Base-by-base conservation (phyloP, 2,888 invertebrate species). In the Craniophora ligustri region DNA sequence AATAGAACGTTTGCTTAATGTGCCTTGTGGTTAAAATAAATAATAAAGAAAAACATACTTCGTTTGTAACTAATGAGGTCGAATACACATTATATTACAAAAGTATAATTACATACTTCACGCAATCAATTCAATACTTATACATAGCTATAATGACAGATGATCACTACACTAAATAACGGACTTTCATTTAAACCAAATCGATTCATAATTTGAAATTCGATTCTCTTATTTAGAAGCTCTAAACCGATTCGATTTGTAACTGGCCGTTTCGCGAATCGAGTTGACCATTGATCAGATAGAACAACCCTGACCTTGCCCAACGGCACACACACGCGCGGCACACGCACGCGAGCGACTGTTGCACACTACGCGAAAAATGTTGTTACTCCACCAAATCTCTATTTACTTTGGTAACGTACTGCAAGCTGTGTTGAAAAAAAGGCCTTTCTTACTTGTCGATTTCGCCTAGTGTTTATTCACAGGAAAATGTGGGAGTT, bases 291-390 rank as follows among this genome's bases (percentile, higher is more conserved):
- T 87, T 90, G 90, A 92, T 91, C 91, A 83, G 91, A 88, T 90
- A 88, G 84, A 81, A 82, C 86, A 88, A 76, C 92, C 92, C 90
- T 93, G 92, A 93, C 92, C 92, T 93, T 93, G 90, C 92, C 69
- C 92, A 92, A 92, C 76, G 71, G 68, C 86, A 89, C 87, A 71
- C 88, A 87, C 86, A 87, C 86, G 83, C 87, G 81, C 86, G 81
- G 68, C 70, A 62, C 79, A 82, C 84, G 82, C 85, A 87, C 86
- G 86, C 87, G 67, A 86, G 66, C 64, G 63, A 42, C 60, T 70
- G 75, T 76, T 78, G 78, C 82, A 86, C 82, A 84, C 82, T 76
- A 76, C 72, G 75, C 72, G 69, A 76, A 75, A 69, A 64, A 59
- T 68, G 55, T 70, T 67, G 36, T 58, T 72, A 56, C 65, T 53